Conservation (phyloP, 1,140 invertebrate genomes). For the Leptinotarsa undecemlineata region DNA sequence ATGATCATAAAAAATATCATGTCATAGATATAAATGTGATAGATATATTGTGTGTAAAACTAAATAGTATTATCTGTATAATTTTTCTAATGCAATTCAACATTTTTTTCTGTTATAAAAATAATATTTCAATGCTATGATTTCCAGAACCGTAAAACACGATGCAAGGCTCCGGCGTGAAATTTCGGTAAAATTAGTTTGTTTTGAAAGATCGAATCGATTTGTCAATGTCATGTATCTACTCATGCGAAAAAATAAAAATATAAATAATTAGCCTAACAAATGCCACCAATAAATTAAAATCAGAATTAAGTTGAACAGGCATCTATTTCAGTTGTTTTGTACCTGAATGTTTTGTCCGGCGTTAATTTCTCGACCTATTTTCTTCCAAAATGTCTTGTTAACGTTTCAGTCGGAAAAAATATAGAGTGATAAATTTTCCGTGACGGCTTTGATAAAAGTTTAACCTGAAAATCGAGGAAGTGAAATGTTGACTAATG, state of each 20-base stretch:
- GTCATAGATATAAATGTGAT: too few species aligned
- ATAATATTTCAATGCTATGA: too few species aligned
- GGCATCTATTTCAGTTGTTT: constrained; percentile 6
- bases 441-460: not conserved
- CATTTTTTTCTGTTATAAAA: too few species aligned
- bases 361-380: not conserved
- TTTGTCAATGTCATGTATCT: not conserved
- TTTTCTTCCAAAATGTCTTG: not conserved
- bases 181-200: not conserved
- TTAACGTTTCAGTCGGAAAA: not conserved
- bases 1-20: too few species aligned
- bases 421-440: not conserved
- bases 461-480: not conserved
- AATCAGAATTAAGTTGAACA: not conserved
- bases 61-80: too few species aligned
- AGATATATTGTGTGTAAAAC: too few species aligned
- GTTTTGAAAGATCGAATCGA: not conserved
- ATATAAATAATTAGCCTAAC: constrained; percentile 6
- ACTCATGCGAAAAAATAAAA: constrained; percentile 1
- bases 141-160: too few species aligned
- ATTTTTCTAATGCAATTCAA: too few species aligned
- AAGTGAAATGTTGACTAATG: constrained; percentile 3
- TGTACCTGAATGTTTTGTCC: constrained; percentile 11
- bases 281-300: constrained; percentile 12
- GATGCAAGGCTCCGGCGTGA: not conserved